Conservation (phyloP, 1,140 invertebrate genomes). For the Brachionus sp. region DNA sequence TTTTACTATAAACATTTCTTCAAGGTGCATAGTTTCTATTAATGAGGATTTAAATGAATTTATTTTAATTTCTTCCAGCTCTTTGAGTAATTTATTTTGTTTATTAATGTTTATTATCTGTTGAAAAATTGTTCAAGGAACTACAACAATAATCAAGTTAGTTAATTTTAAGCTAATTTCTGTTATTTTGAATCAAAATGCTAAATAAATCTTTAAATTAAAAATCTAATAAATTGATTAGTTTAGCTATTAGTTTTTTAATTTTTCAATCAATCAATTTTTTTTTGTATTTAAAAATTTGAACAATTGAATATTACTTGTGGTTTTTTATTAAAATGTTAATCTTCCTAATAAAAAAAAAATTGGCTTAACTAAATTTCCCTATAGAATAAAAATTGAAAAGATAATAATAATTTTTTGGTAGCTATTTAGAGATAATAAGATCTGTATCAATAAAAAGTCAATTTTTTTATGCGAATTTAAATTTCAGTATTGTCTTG, state of each 20-base stretch:
- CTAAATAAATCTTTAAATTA: not conserved
- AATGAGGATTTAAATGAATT: not conserved
- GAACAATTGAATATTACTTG: too few relatives aligned
- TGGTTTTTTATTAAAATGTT: too few relatives aligned
- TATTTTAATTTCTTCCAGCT: not conserved
- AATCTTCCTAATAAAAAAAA: too few relatives aligned
- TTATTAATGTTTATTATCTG: not conserved
- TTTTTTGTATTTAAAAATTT: too few relatives aligned
- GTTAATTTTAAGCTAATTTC: not conserved
- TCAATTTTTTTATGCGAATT: not conserved
- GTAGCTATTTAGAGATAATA: too few relatives aligned
- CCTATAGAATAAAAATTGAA: too few relatives aligned
- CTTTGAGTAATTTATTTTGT: not conserved
- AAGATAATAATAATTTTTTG: too few relatives aligned
- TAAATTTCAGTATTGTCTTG: not conserved
- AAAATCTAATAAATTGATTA: not conserved
- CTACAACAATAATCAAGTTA: not conserved
- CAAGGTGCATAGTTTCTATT: not conserved
- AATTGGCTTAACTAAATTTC: too few relatives aligned
- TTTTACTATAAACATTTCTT: not conserved
- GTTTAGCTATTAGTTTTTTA: not conserved
- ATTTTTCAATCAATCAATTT: not conserved
- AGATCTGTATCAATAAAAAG: too few relatives aligned
- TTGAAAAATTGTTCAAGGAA: not conserved
- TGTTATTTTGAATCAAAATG: not conserved